phyloP scores from a whole-genome alignment of 2,888 invertebrate genomes.

The Sminthurinus aureus region DNA sequence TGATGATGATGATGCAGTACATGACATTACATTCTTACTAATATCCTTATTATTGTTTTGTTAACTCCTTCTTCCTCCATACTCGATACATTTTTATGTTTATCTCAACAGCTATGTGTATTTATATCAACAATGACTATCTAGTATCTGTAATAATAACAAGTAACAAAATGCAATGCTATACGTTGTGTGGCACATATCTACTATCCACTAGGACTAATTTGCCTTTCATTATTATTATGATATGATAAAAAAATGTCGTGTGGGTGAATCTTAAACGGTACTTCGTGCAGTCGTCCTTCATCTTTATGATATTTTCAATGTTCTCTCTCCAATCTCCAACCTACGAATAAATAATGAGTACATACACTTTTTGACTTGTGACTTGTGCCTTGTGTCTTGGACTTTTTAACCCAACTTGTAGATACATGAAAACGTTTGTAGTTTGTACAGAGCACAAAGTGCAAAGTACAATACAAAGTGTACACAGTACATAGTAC shows the following conservation, averaged over 20 bases:
- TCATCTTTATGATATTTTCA: slow-evolving; percentile 29
- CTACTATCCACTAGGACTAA: background rate
- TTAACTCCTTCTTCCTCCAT: background rate
- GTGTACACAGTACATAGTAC: too few species aligned
- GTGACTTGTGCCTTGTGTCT: background rate
- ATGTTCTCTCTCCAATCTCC: slow-evolving; percentile 21
- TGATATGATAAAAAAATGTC: background rate
- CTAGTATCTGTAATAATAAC: too few species aligned
- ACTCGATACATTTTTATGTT: too few species aligned
- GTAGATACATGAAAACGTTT: background rate
- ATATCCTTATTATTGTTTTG: background rate
- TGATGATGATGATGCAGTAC: too few species aligned
- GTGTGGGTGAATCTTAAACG: slow-evolving; percentile 42
- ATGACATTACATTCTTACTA: too few species aligned
- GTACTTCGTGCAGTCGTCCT: slow-evolving; percentile 41
- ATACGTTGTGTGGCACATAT: background rate
- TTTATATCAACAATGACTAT: too few species aligned
- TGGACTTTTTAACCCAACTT: background rate
- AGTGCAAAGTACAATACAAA: too few species aligned
- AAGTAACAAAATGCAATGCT: too few species aligned
- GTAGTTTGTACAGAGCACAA: too few species aligned
- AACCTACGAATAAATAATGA: slow-evolving; percentile 29
- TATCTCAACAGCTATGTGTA: too few species aligned
- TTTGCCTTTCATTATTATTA: slow-evolving; percentile 3
- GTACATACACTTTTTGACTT: too few species aligned